A percentile compares a stretch with the other conserved stretches of the same genome.
Conservation (phyloP, 2,113 vertebrate genomes). For the Sturnira hondurensis region DNA sequence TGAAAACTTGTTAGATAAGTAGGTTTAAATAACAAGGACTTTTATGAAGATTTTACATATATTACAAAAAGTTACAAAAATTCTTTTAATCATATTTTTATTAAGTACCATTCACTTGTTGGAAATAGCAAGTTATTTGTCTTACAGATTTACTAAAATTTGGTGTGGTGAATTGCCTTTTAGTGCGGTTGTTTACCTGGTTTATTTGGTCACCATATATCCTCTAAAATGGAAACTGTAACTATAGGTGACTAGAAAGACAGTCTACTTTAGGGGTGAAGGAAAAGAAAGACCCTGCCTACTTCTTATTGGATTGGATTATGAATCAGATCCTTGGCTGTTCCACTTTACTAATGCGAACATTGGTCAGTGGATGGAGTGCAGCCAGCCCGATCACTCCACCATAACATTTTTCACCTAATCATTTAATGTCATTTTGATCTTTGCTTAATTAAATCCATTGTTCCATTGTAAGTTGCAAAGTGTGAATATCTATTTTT, state of each 20-base stretch:
- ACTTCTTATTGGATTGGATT: not conserved
- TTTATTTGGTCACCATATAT: not conserved
- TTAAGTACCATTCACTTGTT: not conserved
- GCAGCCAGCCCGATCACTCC: not conserved
- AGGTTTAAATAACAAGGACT: not conserved
- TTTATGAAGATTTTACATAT: not conserved
- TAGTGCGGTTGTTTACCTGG: not conserved
- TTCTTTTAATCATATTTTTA: not conserved
- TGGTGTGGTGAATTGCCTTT: not conserved
- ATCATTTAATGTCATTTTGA: not conserved
- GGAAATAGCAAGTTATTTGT: not conserved
- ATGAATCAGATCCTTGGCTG: fast-evolving
- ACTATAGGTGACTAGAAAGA: not conserved
- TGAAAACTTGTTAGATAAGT: not conserved
- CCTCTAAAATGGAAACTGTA: not conserved
- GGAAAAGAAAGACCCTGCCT: not conserved
- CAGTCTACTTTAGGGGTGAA: not conserved
- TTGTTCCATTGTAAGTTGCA: not conserved
- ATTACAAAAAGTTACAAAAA: not conserved
- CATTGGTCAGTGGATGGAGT: not conserved
- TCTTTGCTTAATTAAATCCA: not conserved
- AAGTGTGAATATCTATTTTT: not conserved
- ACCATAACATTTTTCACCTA: not conserved
- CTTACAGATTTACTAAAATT: not conserved
- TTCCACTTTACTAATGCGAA: not conserved